phyloP scores from a whole-genome alignment of 2,797 vertebrate genomes.

The Rhyacichthys aspro region DNA sequence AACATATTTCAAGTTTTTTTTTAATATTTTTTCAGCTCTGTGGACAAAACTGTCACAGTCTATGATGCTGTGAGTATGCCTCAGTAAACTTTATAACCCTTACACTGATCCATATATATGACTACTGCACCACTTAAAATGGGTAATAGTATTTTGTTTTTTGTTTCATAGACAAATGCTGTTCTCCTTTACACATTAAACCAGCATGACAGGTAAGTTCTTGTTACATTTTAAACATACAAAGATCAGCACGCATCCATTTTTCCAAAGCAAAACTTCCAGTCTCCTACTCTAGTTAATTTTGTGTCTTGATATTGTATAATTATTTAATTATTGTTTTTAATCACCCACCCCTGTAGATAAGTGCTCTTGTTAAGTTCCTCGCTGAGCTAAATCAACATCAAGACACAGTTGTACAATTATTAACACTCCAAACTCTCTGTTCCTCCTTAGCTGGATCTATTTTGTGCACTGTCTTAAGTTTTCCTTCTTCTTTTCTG shows the following conservation, averaged over 20 bases:
- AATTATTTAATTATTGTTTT: slow-evolving; percentile 8
- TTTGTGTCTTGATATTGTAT: background rate
- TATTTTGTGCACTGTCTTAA: background rate
- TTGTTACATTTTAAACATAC: background rate
- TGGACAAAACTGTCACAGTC: slow-evolving; percentile 80
- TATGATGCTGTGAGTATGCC: slow-evolving; percentile 79
- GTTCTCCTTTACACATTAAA: slow-evolving; percentile 86
- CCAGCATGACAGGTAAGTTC: slow-evolving; percentile 87
- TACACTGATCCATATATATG: no score
- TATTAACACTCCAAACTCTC: background rate
- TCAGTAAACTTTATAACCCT: background rate
- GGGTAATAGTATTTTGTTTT: slow-evolving; percentile 10
- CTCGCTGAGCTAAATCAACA: background rate
- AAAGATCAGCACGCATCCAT: background rate
- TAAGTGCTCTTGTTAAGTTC: slow-evolving; percentile 6
- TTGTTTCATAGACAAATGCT: slow-evolving; percentile 80
- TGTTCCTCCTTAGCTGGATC: background rate
- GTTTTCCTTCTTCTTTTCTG: background rate
- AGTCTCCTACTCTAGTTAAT: background rate
- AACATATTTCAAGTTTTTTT: slow-evolving; percentile 2
- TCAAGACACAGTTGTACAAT: background rate
- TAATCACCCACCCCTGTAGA: background rate
- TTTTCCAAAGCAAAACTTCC: background rate
- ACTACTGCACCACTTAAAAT: background rate
- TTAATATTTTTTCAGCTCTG: slow-evolving; percentile 66